Evolutionary conservation across 2,113 vertebrate species (phyloP), one percentile per base, ranked within the genome.

Genomic region (Dipodomys merriami): DNA sequence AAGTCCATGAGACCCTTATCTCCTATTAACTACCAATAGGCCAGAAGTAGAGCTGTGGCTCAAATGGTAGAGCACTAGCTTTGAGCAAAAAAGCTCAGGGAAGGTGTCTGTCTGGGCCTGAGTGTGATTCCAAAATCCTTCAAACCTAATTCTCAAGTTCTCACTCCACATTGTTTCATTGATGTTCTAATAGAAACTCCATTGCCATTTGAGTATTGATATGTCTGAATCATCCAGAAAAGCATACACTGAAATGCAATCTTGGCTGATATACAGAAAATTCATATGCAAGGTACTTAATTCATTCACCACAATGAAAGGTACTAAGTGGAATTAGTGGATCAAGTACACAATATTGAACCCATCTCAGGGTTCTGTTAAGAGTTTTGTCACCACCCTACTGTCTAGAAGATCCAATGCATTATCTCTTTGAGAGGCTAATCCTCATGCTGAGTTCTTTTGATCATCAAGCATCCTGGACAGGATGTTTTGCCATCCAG

Each of bases 401-500:
- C 27, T 81, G 64, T 76, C 1, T 82, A 23, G 81, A 82, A 94
- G 60, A 87, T 69, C 85, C 57, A 60, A 39, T 80, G 73, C 39
- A 79, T 95, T 91, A 83, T 95, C 49, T 95, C 44, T 83, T 95
- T 93, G 78, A 83, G 72, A 95, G 76, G 39, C 83, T 81, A 95
- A 95, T 94, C 73, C 33, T n/a, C 87, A 44, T 73, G 49, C 64
- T 88, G 91, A 96, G 90, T 90, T 85, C 94, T 96, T 96, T 93
- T 94, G 84, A 95, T 97, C 87, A 85, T 68, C 80, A 94, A 86
- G 35, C 88, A 95, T 95, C 85, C 76, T 85, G 76, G 86, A 83
- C 79, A 95, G 95, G 95, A 94, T 95, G 94, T 90, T 94, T 96
- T 97, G 35, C 65, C 82, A 94, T 95, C 86, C 65, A 91, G 86